These are phyloP conservation scores for Hartigia nigra DNA, from an alignment of 2,888 invertebrate genomes.

Conservation along the genomic window DNA sequence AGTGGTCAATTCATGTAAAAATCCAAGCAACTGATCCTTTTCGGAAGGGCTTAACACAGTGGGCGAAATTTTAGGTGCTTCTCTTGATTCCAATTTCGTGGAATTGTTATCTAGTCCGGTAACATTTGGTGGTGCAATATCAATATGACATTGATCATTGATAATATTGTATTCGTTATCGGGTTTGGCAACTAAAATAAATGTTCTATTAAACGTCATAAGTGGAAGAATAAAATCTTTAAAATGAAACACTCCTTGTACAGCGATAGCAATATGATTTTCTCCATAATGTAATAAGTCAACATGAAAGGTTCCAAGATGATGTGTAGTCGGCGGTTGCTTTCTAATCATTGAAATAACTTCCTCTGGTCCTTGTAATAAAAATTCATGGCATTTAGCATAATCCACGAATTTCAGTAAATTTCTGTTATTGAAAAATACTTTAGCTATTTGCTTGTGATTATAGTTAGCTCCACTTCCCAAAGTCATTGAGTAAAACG, in stretches of 20 bases:
- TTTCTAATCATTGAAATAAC: constrained; percentile 52
- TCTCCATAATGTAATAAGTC: constrained; percentile 51
- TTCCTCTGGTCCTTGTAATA: constrained; percentile 58
- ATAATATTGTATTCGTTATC: constrained; percentile 59
- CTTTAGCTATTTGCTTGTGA: constrained; percentile 55
- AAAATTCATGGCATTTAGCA: constrained; percentile 59
- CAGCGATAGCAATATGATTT: constrained; percentile 44
- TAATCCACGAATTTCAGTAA: constrained; percentile 61
- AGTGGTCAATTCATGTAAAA: constrained; percentile 54
- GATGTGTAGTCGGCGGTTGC: constrained; percentile 56
- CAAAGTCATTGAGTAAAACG: constrained; percentile 59
- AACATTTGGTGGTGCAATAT: constrained; percentile 44
- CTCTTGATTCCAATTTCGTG: constrained; percentile 22
- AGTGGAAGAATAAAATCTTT: constrained; percentile 47
- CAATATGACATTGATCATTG: constrained; percentile 60
- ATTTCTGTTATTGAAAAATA: constrained; percentile 56
- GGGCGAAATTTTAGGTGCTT: constrained; percentile 44
- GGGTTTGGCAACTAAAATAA: constrained; percentile 53
- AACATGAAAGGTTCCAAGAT: constrained; percentile 51
- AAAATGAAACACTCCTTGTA: constrained; percentile 58
- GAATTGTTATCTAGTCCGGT: constrained; percentile 32
- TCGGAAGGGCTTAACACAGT: constrained; percentile 52
- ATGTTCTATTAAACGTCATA: constrained; percentile 55
- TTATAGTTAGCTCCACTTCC: constrained; percentile 48
- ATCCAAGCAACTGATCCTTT: constrained; percentile 53